Conservation (phyloP, 1,140 invertebrate species). For the Portunus trituberculatus region DNA sequence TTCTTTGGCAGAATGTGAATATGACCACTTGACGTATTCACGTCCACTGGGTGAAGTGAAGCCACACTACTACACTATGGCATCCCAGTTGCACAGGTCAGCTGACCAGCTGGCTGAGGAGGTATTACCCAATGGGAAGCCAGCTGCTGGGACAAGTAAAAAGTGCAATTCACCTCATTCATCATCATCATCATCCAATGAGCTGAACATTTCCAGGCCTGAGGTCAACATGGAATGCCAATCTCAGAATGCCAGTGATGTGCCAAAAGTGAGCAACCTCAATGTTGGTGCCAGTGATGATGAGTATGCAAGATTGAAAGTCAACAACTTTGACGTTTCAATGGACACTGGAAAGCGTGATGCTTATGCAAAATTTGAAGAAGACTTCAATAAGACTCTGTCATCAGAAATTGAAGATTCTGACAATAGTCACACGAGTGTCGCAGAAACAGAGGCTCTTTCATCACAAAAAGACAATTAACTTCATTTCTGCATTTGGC, state of each 20-base stretch:
- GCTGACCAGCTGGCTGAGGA: conserved; percentile 56
- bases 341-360: conserved; percentile 66
- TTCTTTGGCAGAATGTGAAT: conserved; percentile 85
- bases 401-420: conserved; percentile 54
- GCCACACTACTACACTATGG: conserved; percentile 91
- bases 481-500: neutral
- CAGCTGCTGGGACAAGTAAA: conserved; percentile 28
- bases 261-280: conserved; percentile 58
- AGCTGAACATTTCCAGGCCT: conserved; percentile 65
- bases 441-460: conserved; percentile 49
- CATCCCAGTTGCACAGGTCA: conserved; percentile 75
- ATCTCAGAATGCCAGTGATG: conserved; percentile 37
- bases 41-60: conserved; percentile 87
- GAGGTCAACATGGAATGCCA: conserved; percentile 38
- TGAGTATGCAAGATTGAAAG: conserved; percentile 63
- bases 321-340: conserved; percentile 63
- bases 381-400: conserved; percentile 62
- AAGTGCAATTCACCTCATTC: conserved; percentile 51
- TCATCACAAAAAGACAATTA: conserved; percentile 29
- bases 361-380: conserved; percentile 72
- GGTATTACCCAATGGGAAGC: neutral
- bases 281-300: conserved; percentile 64
- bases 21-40: conserved; percentile 93
- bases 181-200: conserved; percentile 66
- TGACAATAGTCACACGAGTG: conserved; percentile 46